Percentiles rank a stretch among this genome's conserved stretches.
phyloP scores from a whole-genome alignment of 1,140 invertebrate genomes.

The Achatina immaculata region DNA sequence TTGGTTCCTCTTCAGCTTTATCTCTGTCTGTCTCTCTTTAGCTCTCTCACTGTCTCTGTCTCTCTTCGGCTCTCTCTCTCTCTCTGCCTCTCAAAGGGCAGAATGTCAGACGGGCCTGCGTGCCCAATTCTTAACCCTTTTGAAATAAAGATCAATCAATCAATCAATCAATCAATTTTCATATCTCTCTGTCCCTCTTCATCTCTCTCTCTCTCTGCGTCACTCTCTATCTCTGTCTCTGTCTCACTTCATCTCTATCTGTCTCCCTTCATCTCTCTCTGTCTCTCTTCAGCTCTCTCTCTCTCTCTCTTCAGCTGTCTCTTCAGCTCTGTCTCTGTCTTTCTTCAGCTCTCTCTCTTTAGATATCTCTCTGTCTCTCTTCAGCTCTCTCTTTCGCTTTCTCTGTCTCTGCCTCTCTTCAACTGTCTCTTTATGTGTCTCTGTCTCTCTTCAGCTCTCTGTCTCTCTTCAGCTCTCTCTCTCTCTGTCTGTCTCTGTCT shows the following conservation, averaged over 20 bases:
- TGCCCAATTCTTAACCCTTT: too few species aligned
- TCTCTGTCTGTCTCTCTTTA: neutral
- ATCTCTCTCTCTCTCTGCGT: neutral
- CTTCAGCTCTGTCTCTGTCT: conserved; percentile 10
- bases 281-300: neutral
- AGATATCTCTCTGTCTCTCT: neutral
- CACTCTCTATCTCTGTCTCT: conserved; percentile 4
- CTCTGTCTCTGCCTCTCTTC: neutral
- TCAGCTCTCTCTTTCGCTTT: conserved; percentile 3
- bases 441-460: conserved; percentile 10
- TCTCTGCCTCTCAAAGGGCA: too few species aligned
- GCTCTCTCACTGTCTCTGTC: too few species aligned
- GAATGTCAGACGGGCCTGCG: too few species aligned
- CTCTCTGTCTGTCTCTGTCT: neutral
- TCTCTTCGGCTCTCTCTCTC: too few species aligned
- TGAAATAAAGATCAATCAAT: too few species aligned
- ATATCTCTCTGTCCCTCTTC: neutral
- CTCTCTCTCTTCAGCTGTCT: neutral
- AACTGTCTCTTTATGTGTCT: neutral
- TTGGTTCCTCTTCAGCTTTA: too few species aligned
- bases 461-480: neutral
- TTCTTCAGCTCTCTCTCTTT: neutral
- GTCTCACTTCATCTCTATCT: neutral
- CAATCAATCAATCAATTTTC: neutral
- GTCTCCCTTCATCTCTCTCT: conserved; percentile 9